Base-by-base conservation (phyloP, 2,888 invertebrate genomes). In the Lepidocyrtinus sp. region DNA sequence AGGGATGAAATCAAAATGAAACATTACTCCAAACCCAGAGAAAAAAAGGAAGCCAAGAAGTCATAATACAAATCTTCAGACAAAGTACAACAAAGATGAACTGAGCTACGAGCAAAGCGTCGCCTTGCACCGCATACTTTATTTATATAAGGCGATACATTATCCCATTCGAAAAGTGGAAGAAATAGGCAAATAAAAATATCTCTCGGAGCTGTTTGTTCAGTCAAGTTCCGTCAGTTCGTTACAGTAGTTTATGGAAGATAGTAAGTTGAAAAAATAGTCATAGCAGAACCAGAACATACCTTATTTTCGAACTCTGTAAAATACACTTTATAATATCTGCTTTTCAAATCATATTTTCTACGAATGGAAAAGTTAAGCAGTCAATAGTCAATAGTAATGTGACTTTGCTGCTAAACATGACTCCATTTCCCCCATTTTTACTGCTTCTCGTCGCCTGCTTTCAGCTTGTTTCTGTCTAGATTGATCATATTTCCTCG, bases 1-100 rank as follows among this genome's bases (percentile, higher is more conserved):
- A 72, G 62, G 68, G 71, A 72, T 72, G 71, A 72, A 72, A 72
- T 61, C 26, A 61, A 62, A 72, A 72, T 72, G 71, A 72, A 72
- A 72, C 62, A 45, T 72, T 45, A 72, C 63, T 45, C 71, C 63
- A 62, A 27, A 69, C 25, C 22, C 2, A 36, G 17, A 68, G 46
- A 36, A 24, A 45, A 61, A 21, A 71, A 63, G 61, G 24, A 26
- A 68, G 46, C 63, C 26, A 45, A 61, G 19, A 59, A 63, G 61
- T 68, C 19, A 22, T 26, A 27, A 17, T 45, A 68, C n/a, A 22
- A 68, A 45, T n/a, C 36, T 36, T 36, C 36, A 36, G 21, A 62
- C 17, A 26, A 26, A 9, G 15, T 26, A 22, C 46, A 59, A 25
- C 15, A 55, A 70, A 17, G 19, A 36, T 46, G 46, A 27, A 72